A percentile compares a stretch with the other conserved stretches of the same genome.
These are phyloP conservation scores for Bembecia ichneumoniformis DNA, from an alignment of 2,888 invertebrate species.

Conservation along the genomic window DNA sequence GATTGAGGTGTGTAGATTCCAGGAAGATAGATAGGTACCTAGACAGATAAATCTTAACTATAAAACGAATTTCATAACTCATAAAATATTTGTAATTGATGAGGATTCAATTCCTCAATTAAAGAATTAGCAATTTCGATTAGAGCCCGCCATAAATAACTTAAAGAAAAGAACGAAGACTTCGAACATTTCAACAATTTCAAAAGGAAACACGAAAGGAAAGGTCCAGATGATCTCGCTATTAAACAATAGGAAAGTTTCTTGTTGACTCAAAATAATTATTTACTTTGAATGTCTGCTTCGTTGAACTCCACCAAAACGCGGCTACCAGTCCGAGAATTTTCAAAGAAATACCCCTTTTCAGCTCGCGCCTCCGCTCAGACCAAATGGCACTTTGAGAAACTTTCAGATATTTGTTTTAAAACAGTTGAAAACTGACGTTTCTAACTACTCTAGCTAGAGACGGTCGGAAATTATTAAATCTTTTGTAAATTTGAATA, in stretches of 20 bases:
- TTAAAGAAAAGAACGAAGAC: no score
- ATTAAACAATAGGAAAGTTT: neutral
- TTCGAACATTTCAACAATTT: neutral
- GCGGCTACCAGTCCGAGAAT: neutral
- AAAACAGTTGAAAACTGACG: slow-evolving; percentile 1
- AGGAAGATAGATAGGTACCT: no score
- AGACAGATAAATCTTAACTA: no score
- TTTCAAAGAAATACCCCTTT: neutral
- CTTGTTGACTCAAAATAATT: neutral
- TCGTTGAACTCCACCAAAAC: neutral
- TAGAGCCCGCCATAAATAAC: no score
- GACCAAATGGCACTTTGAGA: neutral
- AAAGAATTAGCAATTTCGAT: no score
- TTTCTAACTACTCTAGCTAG: neutral
- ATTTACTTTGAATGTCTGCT: slow-evolving; percentile 1
- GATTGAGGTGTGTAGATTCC: no score
- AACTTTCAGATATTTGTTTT: neutral
- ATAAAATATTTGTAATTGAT: no score
- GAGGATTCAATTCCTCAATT: no score
- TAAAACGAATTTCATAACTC: no score
- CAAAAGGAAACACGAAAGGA: neutral
- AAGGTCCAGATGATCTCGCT: neutral
- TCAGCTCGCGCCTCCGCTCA: neutral
- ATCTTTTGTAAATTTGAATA: neutral
- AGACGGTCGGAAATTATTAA: neutral